These are phyloP conservation scores for Drosophila austrosaltans DNA, from an alignment of 2,888 invertebrate genomes.

Conservation along the genomic window DNA sequence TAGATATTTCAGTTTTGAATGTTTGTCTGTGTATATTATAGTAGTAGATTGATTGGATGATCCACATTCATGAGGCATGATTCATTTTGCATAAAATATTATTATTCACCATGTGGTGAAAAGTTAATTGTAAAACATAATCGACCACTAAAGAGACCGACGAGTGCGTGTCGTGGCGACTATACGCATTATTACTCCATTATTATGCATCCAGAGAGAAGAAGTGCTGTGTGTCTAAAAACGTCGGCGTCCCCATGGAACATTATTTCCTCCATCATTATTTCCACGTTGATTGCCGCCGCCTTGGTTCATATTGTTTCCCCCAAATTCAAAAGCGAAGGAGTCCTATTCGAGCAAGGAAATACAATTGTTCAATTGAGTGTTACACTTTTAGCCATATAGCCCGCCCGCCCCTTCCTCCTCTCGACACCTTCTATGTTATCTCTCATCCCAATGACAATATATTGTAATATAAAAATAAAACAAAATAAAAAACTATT, in stretches of 20 bases:
- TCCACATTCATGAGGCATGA: conserved; percentile 1
- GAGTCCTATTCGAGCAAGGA: conserved; percentile 79
- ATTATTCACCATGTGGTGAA: conserved; percentile 25
- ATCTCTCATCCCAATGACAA: not conserved
- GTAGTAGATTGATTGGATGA: not conserved
- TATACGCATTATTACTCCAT: conserved; percentile 23
- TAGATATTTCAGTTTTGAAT: not conserved
- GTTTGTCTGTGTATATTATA: not conserved
- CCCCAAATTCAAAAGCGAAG: conserved; percentile 83
- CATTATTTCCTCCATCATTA: conserved; percentile 81
- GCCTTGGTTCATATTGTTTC: conserved; percentile 83
- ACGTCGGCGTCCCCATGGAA: conserved; percentile 83
- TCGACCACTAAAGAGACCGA: conserved; percentile 5
- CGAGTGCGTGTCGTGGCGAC: conserved; percentile 2
- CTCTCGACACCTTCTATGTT: not conserved
- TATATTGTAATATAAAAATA: not conserved
- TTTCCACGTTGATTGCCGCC: conserved; percentile 80
- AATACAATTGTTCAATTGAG: conserved; percentile 74
- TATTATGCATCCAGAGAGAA: conserved; percentile 19
- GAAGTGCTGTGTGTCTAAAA: conserved; percentile 73
- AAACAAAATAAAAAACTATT: not conserved
- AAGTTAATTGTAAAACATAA: conserved; percentile 36
- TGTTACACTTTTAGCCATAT: conserved; percentile 23
- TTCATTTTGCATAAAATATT: not conserved
- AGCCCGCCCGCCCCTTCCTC: not conserved